A percentile compares a stretch with the other conserved stretches of the same genome.
phyloP scores from a whole-genome alignment of 2,888 invertebrate species.

The Proisotoma minuta region DNA sequence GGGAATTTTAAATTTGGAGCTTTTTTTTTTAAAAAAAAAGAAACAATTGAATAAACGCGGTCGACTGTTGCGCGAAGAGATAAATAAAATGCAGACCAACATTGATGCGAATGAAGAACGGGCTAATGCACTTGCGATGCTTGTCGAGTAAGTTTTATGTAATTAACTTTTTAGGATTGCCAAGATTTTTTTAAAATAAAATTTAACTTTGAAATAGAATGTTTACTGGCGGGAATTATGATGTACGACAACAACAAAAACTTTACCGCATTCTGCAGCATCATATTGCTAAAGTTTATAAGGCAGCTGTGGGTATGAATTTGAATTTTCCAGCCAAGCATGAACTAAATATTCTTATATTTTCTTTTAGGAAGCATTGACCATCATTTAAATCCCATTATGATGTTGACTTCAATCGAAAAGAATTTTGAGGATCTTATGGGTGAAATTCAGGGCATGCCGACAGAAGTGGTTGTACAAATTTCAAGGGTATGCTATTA shows the following conservation, averaged over 20 bases:
- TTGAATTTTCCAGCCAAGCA: background rate
- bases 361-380: conserved; percentile 33
- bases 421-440: conserved; percentile 47
- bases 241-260: conserved; percentile 45
- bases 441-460: conserved; percentile 45
- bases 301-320: conserved; percentile 35
- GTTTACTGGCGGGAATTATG: conserved; percentile 46
- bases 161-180: background rate
- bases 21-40: conserved; percentile 39
- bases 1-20: too few species aligned
- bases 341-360: background rate
- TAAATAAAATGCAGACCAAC: conserved; percentile 36
- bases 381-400: conserved; percentile 40
- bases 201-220: conserved; percentile 23
- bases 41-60: conserved; percentile 26
- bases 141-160: conserved; percentile 29
- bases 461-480: conserved; percentile 40
- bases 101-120: conserved; percentile 42
- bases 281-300: conserved; percentile 43
- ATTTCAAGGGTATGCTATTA: conserved; percentile 39
- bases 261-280: conserved; percentile 40
- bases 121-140: conserved; percentile 35
- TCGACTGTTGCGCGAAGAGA: conserved; percentile 37
- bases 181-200: background rate
- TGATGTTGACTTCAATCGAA: conserved; percentile 45